A percentile compares a stretch with the other conserved stretches of the same genome.
These are phyloP conservation scores for Ascidia mentula DNA, from an alignment of 23 tunicate species.

Conservation along the genomic window DNA sequence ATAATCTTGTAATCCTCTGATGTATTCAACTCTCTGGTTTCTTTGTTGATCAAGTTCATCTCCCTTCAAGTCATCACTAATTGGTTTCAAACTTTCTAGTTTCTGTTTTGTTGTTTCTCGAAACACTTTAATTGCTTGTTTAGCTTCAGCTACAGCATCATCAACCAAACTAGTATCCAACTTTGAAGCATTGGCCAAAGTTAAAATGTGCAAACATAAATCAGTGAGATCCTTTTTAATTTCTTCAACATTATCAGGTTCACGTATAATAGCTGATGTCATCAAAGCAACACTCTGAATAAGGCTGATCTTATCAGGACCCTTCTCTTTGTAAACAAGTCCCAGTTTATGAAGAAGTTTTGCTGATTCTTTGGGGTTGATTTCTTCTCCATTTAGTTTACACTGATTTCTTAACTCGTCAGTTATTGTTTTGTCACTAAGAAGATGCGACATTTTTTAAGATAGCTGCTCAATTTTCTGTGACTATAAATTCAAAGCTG, in stretches of 20 bases:
- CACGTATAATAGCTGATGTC: neutral
- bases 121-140: neutral
- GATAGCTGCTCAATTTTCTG: too few species aligned
- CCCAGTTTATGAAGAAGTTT: neutral
- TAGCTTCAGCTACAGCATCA: neutral
- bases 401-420: neutral
- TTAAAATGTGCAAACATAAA: neutral
- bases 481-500: too few species aligned
- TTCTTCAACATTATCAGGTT: neutral
- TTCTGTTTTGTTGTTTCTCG: neutral
- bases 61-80: neutral
- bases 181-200: neutral
- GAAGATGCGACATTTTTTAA: too few species aligned
- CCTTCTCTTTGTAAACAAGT: neutral
- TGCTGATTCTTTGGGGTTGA: neutral
- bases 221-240: neutral
- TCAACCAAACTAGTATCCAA: neutral
- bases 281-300: neutral
- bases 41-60: neutral
- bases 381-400: neutral
- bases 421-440: too few species aligned
- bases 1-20: neutral
- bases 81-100: neutral
- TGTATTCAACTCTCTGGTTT: neutral
- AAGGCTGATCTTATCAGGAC: neutral